Conservation (phyloP, 2,888 invertebrate species). For the Xiphydria camelus region DNA sequence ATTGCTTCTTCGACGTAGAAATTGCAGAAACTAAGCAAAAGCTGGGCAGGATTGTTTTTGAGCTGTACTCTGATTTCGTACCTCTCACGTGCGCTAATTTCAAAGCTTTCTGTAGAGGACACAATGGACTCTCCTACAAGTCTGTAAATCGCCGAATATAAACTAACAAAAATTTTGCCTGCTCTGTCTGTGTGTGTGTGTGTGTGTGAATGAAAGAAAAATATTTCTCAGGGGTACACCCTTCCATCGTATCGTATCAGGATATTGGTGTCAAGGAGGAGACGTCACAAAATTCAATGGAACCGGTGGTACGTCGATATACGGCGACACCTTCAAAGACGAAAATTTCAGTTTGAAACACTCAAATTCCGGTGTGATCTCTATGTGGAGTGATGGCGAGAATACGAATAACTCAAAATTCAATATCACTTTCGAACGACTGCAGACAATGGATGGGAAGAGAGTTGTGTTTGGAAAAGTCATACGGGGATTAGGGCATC, state of each 20-base stretch:
- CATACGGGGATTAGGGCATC: conserved; percentile 39
- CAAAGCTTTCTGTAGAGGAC: conserved; percentile 46
- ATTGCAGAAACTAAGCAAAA: conserved; percentile 32
- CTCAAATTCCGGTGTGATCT: conserved; percentile 62
- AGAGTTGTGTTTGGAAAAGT: conserved; percentile 65
- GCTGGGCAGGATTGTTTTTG: conserved; percentile 50
- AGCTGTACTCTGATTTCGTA: conserved; percentile 50
- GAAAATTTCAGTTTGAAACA: conserved; percentile 61
- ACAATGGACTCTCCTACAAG: conserved; percentile 50
- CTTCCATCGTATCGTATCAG: conserved; percentile 64
- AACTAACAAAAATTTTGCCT: conserved; percentile 18
- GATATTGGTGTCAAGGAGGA: conserved; percentile 64
- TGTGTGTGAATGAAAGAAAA: neutral
- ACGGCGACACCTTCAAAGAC: conserved; percentile 54
- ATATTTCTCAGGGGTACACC: conserved; percentile 38
- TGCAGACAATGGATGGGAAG: conserved; percentile 61
- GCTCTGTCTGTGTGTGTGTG: neutral
- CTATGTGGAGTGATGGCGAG: conserved; percentile 59
- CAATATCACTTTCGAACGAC: conserved; percentile 63
- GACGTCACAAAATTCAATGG: conserved; percentile 65
- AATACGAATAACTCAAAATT: conserved; percentile 62
- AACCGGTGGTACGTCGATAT: conserved; percentile 60
- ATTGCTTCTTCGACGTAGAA: conserved; percentile 51
- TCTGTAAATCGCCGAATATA: no score
- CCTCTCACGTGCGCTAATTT: conserved; percentile 55